phyloP scores from a whole-genome alignment of 2,797 vertebrate genomes.

The Alectoris magna region DNA sequence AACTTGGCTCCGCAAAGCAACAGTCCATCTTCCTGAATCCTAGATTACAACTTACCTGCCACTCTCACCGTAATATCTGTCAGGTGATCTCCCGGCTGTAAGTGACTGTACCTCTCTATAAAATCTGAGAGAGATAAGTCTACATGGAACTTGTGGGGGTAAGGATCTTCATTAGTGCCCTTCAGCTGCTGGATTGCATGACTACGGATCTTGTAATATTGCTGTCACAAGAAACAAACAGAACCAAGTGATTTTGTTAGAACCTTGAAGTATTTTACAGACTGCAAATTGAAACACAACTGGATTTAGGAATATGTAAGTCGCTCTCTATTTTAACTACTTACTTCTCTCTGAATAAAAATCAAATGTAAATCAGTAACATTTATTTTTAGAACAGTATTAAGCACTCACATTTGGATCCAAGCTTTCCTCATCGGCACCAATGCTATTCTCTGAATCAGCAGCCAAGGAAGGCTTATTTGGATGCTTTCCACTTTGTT shows the following conservation, averaged over 20 bases:
- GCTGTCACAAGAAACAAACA: conserved; percentile 78
- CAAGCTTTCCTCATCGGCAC: conserved; percentile 89
- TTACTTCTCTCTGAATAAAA: neutral
- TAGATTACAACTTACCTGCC: conserved; percentile 83
- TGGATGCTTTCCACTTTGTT: conserved; percentile 81
- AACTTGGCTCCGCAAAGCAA: neutral
- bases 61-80: conserved; percentile 84
- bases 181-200: conserved; percentile 93
- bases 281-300: neutral
- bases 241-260: neutral
- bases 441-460: conserved; percentile 33
- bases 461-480: conserved; percentile 36
- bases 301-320: neutral
- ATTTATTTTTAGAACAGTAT: neutral
- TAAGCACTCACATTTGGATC: conserved; percentile 91
- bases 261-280: neutral
- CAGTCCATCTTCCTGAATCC: neutral
- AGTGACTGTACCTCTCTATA: conserved; percentile 87
- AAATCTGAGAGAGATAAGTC: conserved; percentile 93
- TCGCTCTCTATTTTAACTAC: neutral
- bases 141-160: conserved; percentile 95
- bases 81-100: conserved; percentile 93
- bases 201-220: conserved; percentile 97
- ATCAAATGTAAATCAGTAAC: neutral
- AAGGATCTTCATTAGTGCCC: conserved; percentile 89